Percentiles rank a stretch among this genome's conserved stretches.
phyloP scores from a whole-genome alignment of 2,113 vertebrate genomes.

The Stegastes partitus region DNA sequence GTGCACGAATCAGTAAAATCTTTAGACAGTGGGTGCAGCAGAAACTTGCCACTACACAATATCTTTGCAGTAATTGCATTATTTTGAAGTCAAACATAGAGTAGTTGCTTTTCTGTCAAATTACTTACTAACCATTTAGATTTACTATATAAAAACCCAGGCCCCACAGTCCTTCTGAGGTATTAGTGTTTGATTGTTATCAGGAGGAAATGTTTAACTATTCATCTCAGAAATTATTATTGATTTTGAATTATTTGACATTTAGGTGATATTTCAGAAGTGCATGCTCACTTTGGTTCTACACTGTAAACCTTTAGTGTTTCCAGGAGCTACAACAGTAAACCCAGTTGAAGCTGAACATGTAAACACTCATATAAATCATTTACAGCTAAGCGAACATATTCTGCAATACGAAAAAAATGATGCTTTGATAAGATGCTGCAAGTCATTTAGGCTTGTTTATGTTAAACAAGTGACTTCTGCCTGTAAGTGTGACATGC shows the following conservation, averaged over 20 bases:
- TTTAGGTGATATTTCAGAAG: too few relatives aligned
- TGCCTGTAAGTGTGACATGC: slow-evolving; percentile 20
- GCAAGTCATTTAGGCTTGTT: not conserved
- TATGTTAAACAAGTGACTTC: slow-evolving; percentile 27
- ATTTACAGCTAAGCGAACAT: not conserved
- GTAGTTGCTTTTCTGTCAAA: too few relatives aligned
- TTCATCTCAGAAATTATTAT: too few relatives aligned
- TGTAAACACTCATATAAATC: not conserved
- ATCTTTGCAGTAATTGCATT: not conserved
- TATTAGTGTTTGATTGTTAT: too few relatives aligned
- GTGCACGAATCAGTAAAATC: slow-evolving; percentile 24
- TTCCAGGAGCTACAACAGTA: slow-evolving; percentile 5
- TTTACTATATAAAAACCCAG: too few relatives aligned
- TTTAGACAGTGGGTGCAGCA: slow-evolving; percentile 27
- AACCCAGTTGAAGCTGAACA: not conserved
- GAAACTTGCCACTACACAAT: slow-evolving; percentile 22
- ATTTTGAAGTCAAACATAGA: too few relatives aligned
- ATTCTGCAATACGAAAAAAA: not conserved
- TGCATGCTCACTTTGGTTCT: not conserved
- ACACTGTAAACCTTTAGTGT: slow-evolving; percentile 1
- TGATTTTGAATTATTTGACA: too few relatives aligned
- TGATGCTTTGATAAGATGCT: not conserved
- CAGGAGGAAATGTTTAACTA: too few relatives aligned
- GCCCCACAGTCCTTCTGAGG: too few relatives aligned
- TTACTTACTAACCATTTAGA: too few relatives aligned